phyloP scores from a whole-genome alignment of 2,797 vertebrate species.

The Macropus fuliginosus region DNA sequence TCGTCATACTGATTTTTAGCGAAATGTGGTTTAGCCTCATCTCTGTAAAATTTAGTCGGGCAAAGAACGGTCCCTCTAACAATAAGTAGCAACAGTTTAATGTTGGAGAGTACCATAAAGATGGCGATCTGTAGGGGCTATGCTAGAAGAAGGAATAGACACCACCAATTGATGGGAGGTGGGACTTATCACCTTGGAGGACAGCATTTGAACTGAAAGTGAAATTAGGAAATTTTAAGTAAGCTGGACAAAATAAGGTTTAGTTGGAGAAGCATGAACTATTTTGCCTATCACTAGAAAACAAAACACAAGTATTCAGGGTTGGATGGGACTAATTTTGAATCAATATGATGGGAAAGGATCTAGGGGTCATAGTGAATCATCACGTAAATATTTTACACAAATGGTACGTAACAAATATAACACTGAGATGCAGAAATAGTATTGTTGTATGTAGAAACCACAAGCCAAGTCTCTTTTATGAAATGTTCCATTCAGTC shows the following conservation, averaged over 20 bases:
- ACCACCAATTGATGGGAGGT: background rate
- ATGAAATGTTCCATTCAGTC: background rate
- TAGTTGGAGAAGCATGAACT: background rate
- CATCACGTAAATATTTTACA: background rate
- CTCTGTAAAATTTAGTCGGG: background rate
- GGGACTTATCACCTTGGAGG: background rate
- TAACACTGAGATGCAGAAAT: background rate
- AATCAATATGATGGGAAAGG: background rate
- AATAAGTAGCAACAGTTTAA: background rate
- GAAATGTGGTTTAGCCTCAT: background rate
- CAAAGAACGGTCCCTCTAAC: background rate
- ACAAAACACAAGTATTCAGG: background rate
- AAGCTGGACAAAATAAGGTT: background rate
- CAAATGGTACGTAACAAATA: background rate
- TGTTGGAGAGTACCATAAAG: too few relatives aligned
- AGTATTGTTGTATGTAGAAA: conserved; percentile 19
- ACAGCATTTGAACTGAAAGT: background rate
- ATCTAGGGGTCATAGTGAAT: background rate
- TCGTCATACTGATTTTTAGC: conserved; percentile 3
- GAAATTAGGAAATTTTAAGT: background rate
- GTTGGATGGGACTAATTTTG: background rate
- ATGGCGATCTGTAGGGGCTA: background rate
- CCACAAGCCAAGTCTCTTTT: background rate
- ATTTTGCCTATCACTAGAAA: background rate
- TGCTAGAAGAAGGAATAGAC: background rate